Evolutionary conservation across 2,113 vertebrate genomes (phyloP).

Genomic region (Callionymus lyra): DNA sequence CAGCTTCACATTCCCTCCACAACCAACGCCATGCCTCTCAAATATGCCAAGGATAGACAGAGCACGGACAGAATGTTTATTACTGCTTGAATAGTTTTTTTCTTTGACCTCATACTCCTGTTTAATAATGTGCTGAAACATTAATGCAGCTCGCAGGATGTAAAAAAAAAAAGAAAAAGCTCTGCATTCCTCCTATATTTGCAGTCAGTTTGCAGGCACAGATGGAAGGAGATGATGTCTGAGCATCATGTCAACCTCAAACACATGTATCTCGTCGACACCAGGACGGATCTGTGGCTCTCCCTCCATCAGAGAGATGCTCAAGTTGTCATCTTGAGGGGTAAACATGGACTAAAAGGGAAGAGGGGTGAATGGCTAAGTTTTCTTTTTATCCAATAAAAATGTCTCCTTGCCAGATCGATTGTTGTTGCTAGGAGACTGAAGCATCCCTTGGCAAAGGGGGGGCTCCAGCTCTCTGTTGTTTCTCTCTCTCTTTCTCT

Average conservation of each 20-base stretch:
- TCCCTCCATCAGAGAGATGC: constrained; percentile 10
- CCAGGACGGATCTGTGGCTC: neutral
- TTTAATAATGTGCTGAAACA: constrained; percentile 20
- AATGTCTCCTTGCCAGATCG: constrained; percentile 67
- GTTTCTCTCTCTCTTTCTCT: constrained; percentile 36
- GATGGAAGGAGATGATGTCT: constrained; percentile 7
- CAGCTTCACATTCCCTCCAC: no score
- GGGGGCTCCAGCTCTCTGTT: constrained; percentile 62
- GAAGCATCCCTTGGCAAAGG: constrained; percentile 76
- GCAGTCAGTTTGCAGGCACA: constrained; percentile 11
- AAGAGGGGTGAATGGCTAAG: constrained; percentile 52
- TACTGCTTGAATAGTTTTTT: neutral
- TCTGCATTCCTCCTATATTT: neutral
- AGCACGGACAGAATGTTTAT: constrained; percentile 23
- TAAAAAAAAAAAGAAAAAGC: constrained; percentile 1
- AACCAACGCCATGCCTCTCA: no score
- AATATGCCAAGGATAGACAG: constrained; percentile 1
- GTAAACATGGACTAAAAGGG: constrained; percentile 46
- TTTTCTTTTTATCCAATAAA: constrained; percentile 71
- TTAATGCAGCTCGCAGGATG: constrained; percentile 5
- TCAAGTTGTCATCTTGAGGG: constrained; percentile 45
- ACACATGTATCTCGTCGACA: no score
- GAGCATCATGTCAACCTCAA: constrained; percentile 8
- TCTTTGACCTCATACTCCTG: constrained; percentile 10
- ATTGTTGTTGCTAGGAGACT: constrained; percentile 81